phyloP scores from a whole-genome alignment of 2,888 invertebrate genomes.

The Leucophenga maculata region DNA sequence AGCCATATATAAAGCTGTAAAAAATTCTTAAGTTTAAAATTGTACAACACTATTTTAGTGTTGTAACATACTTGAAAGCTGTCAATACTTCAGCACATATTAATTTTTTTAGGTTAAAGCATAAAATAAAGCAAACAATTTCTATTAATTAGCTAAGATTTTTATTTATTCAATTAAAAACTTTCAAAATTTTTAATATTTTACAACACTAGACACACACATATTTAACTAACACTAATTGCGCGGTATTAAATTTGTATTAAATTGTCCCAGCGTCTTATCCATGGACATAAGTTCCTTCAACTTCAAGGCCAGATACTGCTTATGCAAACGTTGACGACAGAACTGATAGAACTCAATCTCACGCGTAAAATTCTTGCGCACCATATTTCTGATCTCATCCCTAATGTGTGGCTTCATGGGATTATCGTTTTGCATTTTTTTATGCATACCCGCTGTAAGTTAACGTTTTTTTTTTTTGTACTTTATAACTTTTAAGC shows the following conservation, averaged over 20 bases:
- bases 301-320: conserved; percentile 79
- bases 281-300: conserved; percentile 55
- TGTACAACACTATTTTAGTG: too few species aligned
- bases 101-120: too few species aligned
- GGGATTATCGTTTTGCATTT: conserved; percentile 84
- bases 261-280: conserved; percentile 39
- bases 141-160: too few species aligned
- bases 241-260: not conserved
- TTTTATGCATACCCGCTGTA: conserved; percentile 65
- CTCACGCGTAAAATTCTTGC: conserved; percentile 88
- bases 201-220: not conserved
- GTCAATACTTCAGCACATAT: too few species aligned
- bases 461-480: conserved; percentile 27
- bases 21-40: too few species aligned
- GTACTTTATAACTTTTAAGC: not conserved
- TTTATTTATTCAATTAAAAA: too few species aligned
- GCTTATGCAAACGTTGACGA: conserved; percentile 85
- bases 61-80: too few species aligned
- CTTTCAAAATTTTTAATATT: not conserved
- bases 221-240: not conserved
- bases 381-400: conserved; percentile 85
- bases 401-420: conserved; percentile 90
- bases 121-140: too few species aligned
- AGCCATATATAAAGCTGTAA: too few species aligned
- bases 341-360: conserved; percentile 95